Percentiles rank a stretch among this genome's conserved stretches.
Evolutionary conservation across 2,888 invertebrate species (phyloP).

Genomic region (Prostheceraeus crozeri): DNA sequence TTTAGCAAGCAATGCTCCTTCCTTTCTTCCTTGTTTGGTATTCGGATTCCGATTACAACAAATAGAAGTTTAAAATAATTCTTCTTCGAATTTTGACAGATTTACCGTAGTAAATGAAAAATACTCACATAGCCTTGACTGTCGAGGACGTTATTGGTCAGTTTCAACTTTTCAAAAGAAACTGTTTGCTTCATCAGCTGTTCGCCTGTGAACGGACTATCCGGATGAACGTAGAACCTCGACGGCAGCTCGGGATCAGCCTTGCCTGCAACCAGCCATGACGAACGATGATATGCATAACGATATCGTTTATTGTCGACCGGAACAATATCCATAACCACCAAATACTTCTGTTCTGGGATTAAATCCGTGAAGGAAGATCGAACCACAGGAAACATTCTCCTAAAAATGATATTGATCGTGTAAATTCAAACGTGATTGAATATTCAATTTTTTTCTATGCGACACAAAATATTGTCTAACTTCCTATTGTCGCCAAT

Average conservation of each 20-base stretch:
- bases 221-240: slow-evolving; percentile 83
- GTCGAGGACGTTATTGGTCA: slow-evolving; percentile 93
- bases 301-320: slow-evolving; percentile 83
- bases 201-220: slow-evolving; percentile 84
- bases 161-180: slow-evolving; percentile 89
- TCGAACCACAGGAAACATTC: slow-evolving; percentile 95
- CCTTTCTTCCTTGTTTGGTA: too few relatives aligned
- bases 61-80: too few relatives aligned
- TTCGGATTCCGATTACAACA: too few relatives aligned
- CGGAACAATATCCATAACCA: slow-evolving; percentile 88
- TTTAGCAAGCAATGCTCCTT: too few relatives aligned
- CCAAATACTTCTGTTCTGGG: slow-evolving; percentile 69
- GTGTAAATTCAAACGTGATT: too few relatives aligned
- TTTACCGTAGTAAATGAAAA: too few relatives aligned
- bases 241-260: slow-evolving; percentile 88
- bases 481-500: too few relatives aligned
- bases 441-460: too few relatives aligned
- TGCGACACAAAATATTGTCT: too few relatives aligned
- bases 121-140: slow-evolving; percentile 79
- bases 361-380: slow-evolving; percentile 76
- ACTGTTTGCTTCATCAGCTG: slow-evolving; percentile 87
- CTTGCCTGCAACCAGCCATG: slow-evolving; percentile 95
- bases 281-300: slow-evolving; percentile 94
- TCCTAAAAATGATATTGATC: too few relatives aligned
- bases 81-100: too few relatives aligned